Conservation (phyloP, 2,888 invertebrate genomes). For the Drosophila mulleri region DNA sequence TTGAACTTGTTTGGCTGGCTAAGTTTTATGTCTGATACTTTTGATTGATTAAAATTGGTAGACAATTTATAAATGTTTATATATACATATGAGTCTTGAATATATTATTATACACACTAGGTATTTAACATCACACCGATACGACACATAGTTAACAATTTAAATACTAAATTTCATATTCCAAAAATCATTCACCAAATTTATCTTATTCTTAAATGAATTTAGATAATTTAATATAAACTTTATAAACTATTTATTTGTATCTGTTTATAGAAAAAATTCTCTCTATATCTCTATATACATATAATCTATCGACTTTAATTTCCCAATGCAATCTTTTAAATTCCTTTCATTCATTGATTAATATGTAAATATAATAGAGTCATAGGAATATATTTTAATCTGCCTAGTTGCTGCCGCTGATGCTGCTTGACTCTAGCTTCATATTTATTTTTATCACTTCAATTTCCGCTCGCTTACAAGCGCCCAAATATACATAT, state of each 20-base stretch:
- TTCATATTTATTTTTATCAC: constrained; percentile 77
- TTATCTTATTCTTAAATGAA: too few species aligned
- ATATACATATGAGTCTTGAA: too few species aligned
- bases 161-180: too few species aligned
- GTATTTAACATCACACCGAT: too few species aligned
- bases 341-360: background rate
- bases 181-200: too few species aligned
- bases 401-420: constrained; percentile 40
- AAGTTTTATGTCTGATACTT: constrained; percentile 1
- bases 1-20: constrained; percentile 56
- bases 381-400: constrained; percentile 53
- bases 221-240: too few species aligned
- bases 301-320: background rate
- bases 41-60: constrained; percentile 5
- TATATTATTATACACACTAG: too few species aligned
- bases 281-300: constrained; percentile 3
- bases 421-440: constrained; percentile 49
- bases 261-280: background rate
- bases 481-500: constrained; percentile 38
- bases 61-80: too few species aligned
- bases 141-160: too few species aligned
- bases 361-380: background rate
- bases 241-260: too few species aligned
- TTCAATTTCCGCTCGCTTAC: constrained; percentile 74
- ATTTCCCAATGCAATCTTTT: background rate